phyloP scores from a whole-genome alignment of 2,113 vertebrate species.

The Blennius ocellaris region DNA sequence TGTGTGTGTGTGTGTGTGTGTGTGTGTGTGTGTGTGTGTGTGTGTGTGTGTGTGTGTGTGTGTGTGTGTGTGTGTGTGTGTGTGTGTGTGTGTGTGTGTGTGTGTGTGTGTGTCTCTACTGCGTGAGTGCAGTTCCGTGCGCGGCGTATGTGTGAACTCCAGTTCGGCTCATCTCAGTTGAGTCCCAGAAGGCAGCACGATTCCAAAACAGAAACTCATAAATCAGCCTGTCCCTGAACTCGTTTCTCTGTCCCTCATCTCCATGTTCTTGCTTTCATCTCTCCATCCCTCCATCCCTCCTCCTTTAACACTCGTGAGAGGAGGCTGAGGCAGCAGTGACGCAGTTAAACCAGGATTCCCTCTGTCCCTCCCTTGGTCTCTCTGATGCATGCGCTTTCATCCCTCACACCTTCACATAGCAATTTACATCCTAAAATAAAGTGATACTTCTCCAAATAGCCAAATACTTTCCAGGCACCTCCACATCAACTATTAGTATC shows the following conservation, averaged over 20 bases:
- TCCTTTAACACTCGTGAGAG: slow-evolving; percentile 50
- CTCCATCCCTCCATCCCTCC: slow-evolving; percentile 56
- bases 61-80: no score
- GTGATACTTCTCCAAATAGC: neutral
- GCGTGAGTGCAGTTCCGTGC: slow-evolving; percentile 21
- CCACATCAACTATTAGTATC: neutral
- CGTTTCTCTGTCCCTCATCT: slow-evolving; percentile 46
- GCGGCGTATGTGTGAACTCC: slow-evolving; percentile 37
- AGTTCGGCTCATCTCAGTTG: slow-evolving; percentile 52
- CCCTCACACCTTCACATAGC: slow-evolving; percentile 19
- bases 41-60: no score
- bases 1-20: no score
- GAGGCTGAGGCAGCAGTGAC: slow-evolving; percentile 73
- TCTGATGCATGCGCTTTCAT: slow-evolving; percentile 37
- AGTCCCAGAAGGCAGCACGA: slow-evolving; percentile 66
- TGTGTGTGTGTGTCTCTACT: slow-evolving; percentile 27
- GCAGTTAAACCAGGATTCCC: slow-evolving; percentile 79
- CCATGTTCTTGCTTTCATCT: slow-evolving; percentile 63
- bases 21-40: no score
- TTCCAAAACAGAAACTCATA: slow-evolving; percentile 78
- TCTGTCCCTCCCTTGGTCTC: slow-evolving; percentile 29
- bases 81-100: slow-evolving; percentile 17
- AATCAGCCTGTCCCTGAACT: slow-evolving; percentile 77
- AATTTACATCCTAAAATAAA: slow-evolving; percentile 11
- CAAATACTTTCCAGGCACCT: slow-evolving; percentile 12